Percentiles rank a stretch among this genome's conserved stretches.
phyloP scores from a whole-genome alignment of 2,797 vertebrate species.

The Potorous gilbertii region DNA sequence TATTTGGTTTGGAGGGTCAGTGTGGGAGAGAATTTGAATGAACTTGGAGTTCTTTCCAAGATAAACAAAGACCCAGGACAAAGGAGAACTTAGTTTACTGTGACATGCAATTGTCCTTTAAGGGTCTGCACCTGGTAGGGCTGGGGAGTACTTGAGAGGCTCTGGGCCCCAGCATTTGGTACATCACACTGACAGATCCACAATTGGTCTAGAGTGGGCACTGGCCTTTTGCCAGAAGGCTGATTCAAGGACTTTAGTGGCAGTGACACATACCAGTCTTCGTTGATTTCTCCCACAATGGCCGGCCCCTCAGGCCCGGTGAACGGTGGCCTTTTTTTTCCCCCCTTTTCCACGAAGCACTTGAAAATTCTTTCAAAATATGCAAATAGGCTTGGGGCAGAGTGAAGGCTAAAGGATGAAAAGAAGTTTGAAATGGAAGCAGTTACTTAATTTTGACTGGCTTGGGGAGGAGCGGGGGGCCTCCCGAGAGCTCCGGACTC shows the following conservation, averaged over 20 bases:
- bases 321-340: not conserved
- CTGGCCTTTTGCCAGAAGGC: slow-evolving; percentile 25
- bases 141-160: slow-evolving; percentile 58
- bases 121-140: slow-evolving; percentile 74
- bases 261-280: not conserved
- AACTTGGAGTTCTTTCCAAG: slow-evolving; percentile 78
- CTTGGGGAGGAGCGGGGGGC: not conserved
- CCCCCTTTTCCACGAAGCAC: slow-evolving; percentile 27
- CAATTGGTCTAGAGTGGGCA: slow-evolving; percentile 17
- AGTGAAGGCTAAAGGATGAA: not conserved
- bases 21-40: slow-evolving; percentile 73
- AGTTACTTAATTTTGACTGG: slow-evolving; percentile 14
- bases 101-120: slow-evolving; percentile 74
- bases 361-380: slow-evolving; percentile 6
- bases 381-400: not conserved
- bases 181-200: slow-evolving; percentile 64
- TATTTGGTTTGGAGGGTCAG: slow-evolving; percentile 79
- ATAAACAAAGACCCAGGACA: slow-evolving; percentile 75
- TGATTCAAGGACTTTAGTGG: slow-evolving; percentile 44
- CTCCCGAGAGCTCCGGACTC: not conserved
- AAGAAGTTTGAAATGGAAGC: not conserved
- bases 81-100: slow-evolving; percentile 76
- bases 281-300: slow-evolving; percentile 46
- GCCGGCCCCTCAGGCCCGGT: not conserved
- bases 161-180: slow-evolving; percentile 69